Evolutionary conservation across 2,113 vertebrate species (phyloP), one percentile per base, ranked within the genome.

Genomic region (Chaenogobius annularis): DNA sequence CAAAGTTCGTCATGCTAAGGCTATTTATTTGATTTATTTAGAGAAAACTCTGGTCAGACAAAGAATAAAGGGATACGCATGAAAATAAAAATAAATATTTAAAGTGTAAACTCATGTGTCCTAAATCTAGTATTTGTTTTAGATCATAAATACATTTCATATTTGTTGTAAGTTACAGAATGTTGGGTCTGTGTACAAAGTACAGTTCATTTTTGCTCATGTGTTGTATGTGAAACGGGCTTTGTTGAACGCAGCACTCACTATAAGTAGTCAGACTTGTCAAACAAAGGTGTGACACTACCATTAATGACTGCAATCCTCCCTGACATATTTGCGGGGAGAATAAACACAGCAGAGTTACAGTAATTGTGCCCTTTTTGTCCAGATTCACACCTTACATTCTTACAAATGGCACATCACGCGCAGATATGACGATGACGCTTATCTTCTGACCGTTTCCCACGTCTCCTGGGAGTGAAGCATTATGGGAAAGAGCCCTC

Each of bases 251-350:
- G 61, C 61, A n/a, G 15, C 15, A 11, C 35, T 11, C 14, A 2
- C 26, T 31, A 43, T 15, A 61, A 63, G 61, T 63, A 10, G 68
- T 67, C n/a, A 26, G 14, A 68, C 74, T 54, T 13, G 65, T 72
- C 64, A 66, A 63, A 81, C 50, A 66, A 55, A n/a, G 59, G 59
- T 67, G 44, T 52, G 64, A 63, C 61, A 43, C 35, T 61, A 35
- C 35, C 14, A 69, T 31, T 1, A 50, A 62, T n/a, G 4, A 10
- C 22, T 54, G 20, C 48, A 40, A 17, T 68, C 1, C 31, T 50
- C 44, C 10, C 7, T 55, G 5, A 63, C 35, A 37, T 40, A 63
- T 40, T 63, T 40, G 61, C 12, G 19, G 19, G 22, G 35, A n/a
- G 35, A 11, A 1, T 62, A 62, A 17, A 19, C 9, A 63, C 1